A percentile compares a stretch with the other conserved stretches of the same genome.
Conservation (phyloP, 2,888 invertebrate species). For the Drosophila acutilabella region DNA sequence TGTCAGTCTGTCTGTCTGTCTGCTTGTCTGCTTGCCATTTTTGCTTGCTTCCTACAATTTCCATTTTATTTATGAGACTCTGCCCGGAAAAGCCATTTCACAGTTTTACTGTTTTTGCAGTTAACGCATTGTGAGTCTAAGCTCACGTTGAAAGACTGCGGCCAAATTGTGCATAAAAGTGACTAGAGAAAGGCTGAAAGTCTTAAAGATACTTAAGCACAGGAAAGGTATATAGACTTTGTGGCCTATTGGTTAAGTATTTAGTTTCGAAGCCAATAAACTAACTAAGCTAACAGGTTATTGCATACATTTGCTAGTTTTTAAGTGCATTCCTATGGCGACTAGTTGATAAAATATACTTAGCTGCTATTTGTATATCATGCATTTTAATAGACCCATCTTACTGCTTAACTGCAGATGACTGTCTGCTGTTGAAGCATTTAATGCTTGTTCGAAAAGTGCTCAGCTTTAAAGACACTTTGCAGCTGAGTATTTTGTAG, state of each 20-base stretch:
- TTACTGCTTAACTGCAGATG: neutral
- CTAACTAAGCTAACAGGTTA: neutral
- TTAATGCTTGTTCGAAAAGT: conserved; percentile 5
- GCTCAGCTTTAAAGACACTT: conserved; percentile 13
- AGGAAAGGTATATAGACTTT: neutral
- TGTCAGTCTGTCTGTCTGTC: neutral
- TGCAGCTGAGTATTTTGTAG: conserved; percentile 18
- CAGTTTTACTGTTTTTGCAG: conserved; percentile 19
- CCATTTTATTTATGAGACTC: conserved; percentile 29
- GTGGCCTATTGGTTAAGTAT: neutral
- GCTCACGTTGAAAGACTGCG: conserved; percentile 26
- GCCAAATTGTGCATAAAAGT: conserved; percentile 58
- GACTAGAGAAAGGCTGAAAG: conserved; percentile 13
- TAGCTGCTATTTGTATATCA: conserved; percentile 5
- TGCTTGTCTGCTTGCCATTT: conserved; percentile 3
- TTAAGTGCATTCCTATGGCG: neutral
- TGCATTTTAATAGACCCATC: conserved; percentile 7
- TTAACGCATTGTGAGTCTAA: conserved; percentile 29
- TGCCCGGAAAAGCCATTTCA: conserved; percentile 21
- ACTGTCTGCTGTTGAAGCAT: neutral
- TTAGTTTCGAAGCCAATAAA: neutral
- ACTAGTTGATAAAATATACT: neutral
- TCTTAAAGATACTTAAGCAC: neutral
- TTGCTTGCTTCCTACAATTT: neutral
- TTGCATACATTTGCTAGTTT: no score